Evolutionary conservation across 2,888 invertebrate species (phyloP).

Genomic region (Galerucella calmariensis): DNA sequence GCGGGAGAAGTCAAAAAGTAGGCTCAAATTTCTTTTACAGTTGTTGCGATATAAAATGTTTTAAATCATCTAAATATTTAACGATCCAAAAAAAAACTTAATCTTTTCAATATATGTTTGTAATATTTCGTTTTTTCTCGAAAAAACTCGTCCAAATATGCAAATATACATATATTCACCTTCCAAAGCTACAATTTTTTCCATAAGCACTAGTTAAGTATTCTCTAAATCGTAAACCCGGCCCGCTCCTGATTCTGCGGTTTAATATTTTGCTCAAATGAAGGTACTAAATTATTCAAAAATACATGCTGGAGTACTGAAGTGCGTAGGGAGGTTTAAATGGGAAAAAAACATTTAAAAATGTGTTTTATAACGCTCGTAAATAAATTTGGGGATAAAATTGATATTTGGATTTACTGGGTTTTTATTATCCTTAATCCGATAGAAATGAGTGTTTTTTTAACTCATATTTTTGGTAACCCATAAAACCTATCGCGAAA

Average conservation of each 20-base stretch:
- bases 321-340: conserved; percentile 21
- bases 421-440: conserved; percentile 7
- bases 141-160: too few species aligned
- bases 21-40: too few species aligned
- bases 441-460: not conserved
- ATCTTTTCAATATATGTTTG: too few species aligned
- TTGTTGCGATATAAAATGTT: too few species aligned
- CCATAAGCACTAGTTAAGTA: not conserved
- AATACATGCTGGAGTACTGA: conserved; percentile 28
- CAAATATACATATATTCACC: too few species aligned
- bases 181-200: not conserved
- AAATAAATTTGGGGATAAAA: conserved; percentile 25
- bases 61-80: too few species aligned
- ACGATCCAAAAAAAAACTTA: too few species aligned
- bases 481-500: too few species aligned
- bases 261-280: conserved; percentile 27
- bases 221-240: not conserved
- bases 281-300: conserved; percentile 30
- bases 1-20: too few species aligned
- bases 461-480: not conserved
- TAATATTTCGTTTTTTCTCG: too few species aligned
- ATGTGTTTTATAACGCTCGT: conserved; percentile 9
- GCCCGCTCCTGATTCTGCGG: conserved; percentile 9
- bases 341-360: conserved; percentile 21
- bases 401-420: conserved; percentile 16